phyloP scores from a whole-genome alignment of 2,113 vertebrate species.

The Alligator sinensis region DNA sequence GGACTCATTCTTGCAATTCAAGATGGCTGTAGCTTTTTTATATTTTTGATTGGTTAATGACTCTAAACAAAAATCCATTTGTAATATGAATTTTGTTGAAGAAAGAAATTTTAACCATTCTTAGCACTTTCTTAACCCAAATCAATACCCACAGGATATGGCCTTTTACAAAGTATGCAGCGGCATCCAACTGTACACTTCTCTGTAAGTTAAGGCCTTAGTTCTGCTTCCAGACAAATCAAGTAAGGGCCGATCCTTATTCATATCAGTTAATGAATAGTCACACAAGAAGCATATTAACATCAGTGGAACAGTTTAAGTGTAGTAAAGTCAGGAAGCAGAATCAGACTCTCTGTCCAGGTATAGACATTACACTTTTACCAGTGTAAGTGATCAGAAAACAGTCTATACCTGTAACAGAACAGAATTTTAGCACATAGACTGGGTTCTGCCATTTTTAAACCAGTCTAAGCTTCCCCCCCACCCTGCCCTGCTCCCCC shows the following conservation, averaged over 20 bases:
- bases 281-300: neutral
- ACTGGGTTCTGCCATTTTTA: no score
- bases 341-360: neutral
- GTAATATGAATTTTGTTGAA: neutral
- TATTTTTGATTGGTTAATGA: no score
- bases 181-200: neutral
- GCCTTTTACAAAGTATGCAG: neutral
- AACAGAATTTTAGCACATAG: no score
- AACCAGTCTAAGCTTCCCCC: no score
- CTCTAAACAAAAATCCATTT: no score
- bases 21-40: no score
- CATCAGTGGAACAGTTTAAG: neutral
- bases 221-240: neutral
- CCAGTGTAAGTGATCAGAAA: no score
- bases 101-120: no score
- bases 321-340: neutral
- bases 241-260: neutral
- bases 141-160: neutral
- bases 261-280: neutral
- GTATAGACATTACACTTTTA: no score
- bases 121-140: neutral
- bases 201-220: neutral
- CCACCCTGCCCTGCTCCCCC: no score
- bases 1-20: neutral
- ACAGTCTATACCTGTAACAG: no score